These are phyloP conservation scores for Sylvia borin DNA, from an alignment of 2,797 vertebrate species.

Conservation along the genomic window DNA sequence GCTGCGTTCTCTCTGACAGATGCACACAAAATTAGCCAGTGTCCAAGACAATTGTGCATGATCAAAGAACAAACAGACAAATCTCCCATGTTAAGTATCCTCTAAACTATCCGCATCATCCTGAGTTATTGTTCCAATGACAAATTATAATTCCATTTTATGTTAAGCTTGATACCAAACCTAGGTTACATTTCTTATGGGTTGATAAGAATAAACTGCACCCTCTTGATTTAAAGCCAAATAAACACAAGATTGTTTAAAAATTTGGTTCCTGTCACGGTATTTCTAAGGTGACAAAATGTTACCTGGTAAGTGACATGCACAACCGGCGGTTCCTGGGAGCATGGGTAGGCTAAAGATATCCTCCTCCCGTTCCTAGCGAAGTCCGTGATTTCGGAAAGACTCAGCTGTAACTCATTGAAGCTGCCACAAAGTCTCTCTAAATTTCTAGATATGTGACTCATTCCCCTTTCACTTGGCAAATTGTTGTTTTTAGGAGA, in stretches of 20 bases:
- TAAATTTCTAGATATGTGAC: constrained; percentile 84
- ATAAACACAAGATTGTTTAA: not conserved
- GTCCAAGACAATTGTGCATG: not conserved
- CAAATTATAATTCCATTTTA: not conserved
- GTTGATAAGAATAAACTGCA: not conserved
- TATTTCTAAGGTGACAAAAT: not conserved
- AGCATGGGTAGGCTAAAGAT: constrained; percentile 77
- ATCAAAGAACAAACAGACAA: not conserved
- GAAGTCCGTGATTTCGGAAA: constrained; percentile 83
- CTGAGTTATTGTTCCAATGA: not conserved
- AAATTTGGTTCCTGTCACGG: not conserved
- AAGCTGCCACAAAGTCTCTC: constrained; percentile 86
- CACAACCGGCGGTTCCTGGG: constrained; percentile 83
- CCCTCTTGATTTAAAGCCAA: not conserved
- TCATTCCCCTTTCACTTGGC: constrained; percentile 71
- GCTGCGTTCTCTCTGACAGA: not conserved
- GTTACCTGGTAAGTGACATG: constrained; percentile 90
- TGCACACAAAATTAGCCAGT: not conserved
- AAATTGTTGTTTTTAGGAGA: constrained; percentile 67
- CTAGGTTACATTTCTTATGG: not conserved
- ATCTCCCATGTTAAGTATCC: not conserved
- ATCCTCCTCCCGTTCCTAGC: constrained; percentile 85
- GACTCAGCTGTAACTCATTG: constrained; percentile 84
- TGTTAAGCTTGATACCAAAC: not conserved
- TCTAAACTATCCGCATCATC: not conserved